Percentiles rank a stretch among this genome's conserved stretches.
phyloP scores from a whole-genome alignment of 2,113 vertebrate genomes.

The Arenaria interpres region DNA sequence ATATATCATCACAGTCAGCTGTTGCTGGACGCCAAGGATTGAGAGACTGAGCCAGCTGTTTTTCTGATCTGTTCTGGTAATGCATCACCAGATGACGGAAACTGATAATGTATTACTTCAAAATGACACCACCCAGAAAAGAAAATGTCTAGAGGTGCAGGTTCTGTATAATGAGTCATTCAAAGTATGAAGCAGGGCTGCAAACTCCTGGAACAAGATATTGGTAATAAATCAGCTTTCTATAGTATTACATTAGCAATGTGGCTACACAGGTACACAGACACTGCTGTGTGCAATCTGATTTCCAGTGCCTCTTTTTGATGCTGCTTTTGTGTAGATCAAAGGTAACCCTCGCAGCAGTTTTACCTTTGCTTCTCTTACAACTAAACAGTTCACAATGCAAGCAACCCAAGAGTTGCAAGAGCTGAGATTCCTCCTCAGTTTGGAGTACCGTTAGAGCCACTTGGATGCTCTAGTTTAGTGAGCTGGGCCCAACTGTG shows the following conservation, averaged over 20 bases:
- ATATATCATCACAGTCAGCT: conserved; percentile 72
- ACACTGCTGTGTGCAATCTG: not conserved
- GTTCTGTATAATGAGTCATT: not conserved
- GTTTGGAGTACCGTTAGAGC: not conserved
- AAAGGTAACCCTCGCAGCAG: conserved; percentile 9
- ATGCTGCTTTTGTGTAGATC: conserved; percentile 18
- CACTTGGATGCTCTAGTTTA: accelerated
- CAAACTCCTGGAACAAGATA: not conserved
- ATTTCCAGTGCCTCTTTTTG: not conserved
- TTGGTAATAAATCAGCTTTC: conserved; percentile 43
- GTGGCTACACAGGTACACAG: not conserved
- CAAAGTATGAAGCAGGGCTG: not conserved
- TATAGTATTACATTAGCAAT: not conserved
- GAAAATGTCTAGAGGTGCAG: conserved; percentile 7
- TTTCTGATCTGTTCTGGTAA: conserved; percentile 23
- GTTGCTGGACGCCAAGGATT: conserved; percentile 59
- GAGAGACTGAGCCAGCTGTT: conserved; percentile 74
- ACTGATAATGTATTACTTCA: conserved; percentile 22
- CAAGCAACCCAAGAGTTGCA: not conserved
- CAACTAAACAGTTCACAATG: not conserved
- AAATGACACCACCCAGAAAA: conserved; percentile 42
- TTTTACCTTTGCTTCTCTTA: conserved; percentile 23
- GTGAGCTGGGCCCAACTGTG: not conserved
- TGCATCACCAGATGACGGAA: conserved; percentile 36
- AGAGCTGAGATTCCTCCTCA: not conserved